Evolutionary conservation across 2,797 vertebrate genomes (phyloP).

Genomic region (Etheostoma perlongum): DNA sequence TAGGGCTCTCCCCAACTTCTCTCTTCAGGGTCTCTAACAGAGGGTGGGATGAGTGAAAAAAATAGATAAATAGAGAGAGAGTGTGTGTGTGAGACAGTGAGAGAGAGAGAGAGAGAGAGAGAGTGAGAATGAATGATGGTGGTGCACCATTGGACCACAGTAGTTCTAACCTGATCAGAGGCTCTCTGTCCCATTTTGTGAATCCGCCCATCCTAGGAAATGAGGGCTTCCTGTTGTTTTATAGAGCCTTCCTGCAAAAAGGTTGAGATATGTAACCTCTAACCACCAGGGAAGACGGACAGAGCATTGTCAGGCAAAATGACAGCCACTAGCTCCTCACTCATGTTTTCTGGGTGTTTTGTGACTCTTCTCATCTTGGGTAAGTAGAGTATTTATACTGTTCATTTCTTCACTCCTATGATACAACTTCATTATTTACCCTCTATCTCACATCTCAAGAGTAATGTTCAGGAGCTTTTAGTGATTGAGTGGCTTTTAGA

Average conservation of each 20-base stretch:
- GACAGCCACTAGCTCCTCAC: constrained; percentile 53
- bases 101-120: constrained; percentile 22
- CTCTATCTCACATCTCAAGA: constrained; percentile 55
- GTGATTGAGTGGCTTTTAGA: constrained; percentile 50
- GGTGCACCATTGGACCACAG: constrained; percentile 54
- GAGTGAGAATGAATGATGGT: constrained; percentile 28
- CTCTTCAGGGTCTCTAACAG: constrained; percentile 10
- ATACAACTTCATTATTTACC: constrained; percentile 34
- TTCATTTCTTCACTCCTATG: constrained; percentile 31
- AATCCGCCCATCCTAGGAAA: constrained; percentile 85
- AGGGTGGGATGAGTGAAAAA: constrained; percentile 50
- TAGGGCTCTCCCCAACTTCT: constrained; percentile 11
- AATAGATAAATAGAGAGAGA: constrained; percentile 26
- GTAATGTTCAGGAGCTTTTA: constrained; percentile 43
- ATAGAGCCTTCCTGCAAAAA: constrained; percentile 82
- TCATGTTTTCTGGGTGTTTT: constrained; percentile 58
- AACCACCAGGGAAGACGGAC: constrained; percentile 67
- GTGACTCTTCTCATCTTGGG: constrained; percentile 71
- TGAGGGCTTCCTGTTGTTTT: constrained; percentile 86
- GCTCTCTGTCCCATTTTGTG: constrained; percentile 73
- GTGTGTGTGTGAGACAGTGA: background rate
- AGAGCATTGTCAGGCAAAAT: constrained; percentile 69
- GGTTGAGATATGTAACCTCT: constrained; percentile 79
- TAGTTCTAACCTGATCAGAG: constrained; percentile 65
- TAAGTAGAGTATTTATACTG: constrained; percentile 66